Evolutionary conservation across 92 coral and sea anemone species (phyloP), one percentile per base, ranked within the genome.

Genomic region (Porites evermanni): DNA sequence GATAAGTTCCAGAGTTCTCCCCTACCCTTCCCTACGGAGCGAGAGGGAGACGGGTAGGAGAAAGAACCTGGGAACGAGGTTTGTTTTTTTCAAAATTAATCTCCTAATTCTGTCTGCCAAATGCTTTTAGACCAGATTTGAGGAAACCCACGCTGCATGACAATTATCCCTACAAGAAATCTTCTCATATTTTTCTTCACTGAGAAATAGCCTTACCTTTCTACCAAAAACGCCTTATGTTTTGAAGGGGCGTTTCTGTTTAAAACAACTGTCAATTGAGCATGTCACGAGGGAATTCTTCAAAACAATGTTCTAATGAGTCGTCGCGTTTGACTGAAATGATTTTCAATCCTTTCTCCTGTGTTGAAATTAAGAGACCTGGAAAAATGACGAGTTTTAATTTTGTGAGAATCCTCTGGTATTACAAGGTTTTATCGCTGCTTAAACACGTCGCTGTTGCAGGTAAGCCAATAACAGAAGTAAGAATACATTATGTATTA

Each of bases 161-260:
- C 47, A 0, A 3, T 38, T 4, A 38, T 3, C 6, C 7, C 6
- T 38, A 6, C 7, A 38, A 38, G 47, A 38, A 38, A 38, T 38
- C 6, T 3, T 38, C 47, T 4, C 0, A 38, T 38, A 38, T 38
- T 38, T 38, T 38, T 38, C 47, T 38, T 38, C 47, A 38, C 47
- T 38, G 7, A 38, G 79, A 16, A 54, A 75, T 13, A 10, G 21
- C 19, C 8, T 16, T 6, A 14, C 53, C 4, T 20, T 53, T 59
- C 2, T 21, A 2, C 16, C 23, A 44, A 60, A 67, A 77, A 26
- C 17, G 3, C 8, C 16, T 16, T 26, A 2, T 7, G 64, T 32
- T 56, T 17, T 77, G 51, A 24, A 61, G 69, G 80, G 80, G 80
- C 80, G 80, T 77, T 61, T 2, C 79, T 12, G 67, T 59, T 59